Conservation (phyloP, 2,797 vertebrate genomes). For the Chanos chanos region DNA sequence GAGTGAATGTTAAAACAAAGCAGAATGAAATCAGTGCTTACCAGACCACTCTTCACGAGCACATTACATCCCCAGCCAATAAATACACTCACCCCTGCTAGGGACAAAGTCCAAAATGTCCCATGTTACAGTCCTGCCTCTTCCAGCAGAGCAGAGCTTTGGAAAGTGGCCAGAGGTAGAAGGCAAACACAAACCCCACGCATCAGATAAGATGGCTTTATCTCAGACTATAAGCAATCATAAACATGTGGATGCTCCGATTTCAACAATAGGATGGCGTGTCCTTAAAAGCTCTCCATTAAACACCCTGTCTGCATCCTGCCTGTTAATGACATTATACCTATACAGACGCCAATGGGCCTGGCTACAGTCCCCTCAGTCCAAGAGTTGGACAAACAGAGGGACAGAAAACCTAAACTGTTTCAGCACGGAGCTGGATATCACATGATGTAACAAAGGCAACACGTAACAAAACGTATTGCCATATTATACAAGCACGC, state of each 20-base stretch:
- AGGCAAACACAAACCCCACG: neutral
- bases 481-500: too few species aligned
- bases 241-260: slow-evolving; percentile 16
- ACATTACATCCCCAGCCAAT: slow-evolving; percentile 37
- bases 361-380: too few species aligned
- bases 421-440: too few species aligned
- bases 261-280: slow-evolving; percentile 26
- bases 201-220: slow-evolving; percentile 33
- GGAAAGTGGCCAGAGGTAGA: slow-evolving; percentile 25
- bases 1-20: slow-evolving; percentile 18
- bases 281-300: neutral
- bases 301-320: neutral
- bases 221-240: slow-evolving; percentile 8
- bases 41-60: slow-evolving; percentile 44
- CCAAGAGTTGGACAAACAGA: too few species aligned
- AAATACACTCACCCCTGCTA: slow-evolving; percentile 38
- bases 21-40: slow-evolving; percentile 46
- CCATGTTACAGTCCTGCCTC: slow-evolving; percentile 37
- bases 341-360: too few species aligned
- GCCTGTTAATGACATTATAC: neutral
- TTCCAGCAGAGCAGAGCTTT: slow-evolving; percentile 21
- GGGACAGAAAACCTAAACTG: too few species aligned
- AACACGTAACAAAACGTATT: too few species aligned
- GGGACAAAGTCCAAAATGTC: slow-evolving; percentile 48
- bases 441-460: too few species aligned